Evolutionary conservation across 2,113 vertebrate genomes (phyloP).

Genomic region (Telmatochromis brachygnathus): DNA sequence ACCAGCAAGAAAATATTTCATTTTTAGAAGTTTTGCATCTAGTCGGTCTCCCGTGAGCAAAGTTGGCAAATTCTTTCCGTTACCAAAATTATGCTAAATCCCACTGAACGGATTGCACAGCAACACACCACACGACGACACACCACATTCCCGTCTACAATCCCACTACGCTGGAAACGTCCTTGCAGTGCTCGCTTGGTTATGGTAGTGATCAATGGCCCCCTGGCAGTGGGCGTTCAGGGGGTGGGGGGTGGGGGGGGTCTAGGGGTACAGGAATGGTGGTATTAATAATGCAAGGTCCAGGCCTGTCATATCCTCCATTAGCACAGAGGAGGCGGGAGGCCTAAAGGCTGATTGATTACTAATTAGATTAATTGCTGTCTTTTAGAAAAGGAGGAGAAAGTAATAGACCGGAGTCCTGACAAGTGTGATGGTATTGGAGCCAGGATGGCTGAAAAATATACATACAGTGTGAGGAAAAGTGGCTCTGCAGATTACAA

Average conservation of each 20-base stretch:
- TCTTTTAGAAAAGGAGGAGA: constrained; percentile 35
- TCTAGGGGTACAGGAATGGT: constrained; percentile 58
- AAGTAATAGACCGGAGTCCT: constrained; percentile 38
- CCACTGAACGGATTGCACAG: not conserved
- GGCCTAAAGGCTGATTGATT: constrained; percentile 68
- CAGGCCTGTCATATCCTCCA: constrained; percentile 66
- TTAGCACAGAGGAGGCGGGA: constrained; percentile 55
- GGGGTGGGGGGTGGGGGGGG: constrained; percentile 8
- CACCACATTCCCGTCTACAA: not conserved
- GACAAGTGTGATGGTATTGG: not conserved
- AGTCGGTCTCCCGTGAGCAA: not conserved
- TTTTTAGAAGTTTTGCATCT: not conserved
- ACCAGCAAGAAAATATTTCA: not conserved
- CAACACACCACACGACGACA: not conserved
- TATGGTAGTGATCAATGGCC: constrained; percentile 69
- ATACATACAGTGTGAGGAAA: not conserved
- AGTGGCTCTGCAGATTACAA: not conserved
- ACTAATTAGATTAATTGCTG: constrained; percentile 74
- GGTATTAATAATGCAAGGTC: constrained; percentile 75
- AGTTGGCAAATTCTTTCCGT: not conserved
- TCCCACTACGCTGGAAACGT: constrained; percentile 1
- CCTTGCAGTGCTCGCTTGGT: constrained; percentile 29
- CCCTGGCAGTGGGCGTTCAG: constrained; percentile 11
- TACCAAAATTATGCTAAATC: not conserved
- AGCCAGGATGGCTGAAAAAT: not conserved